These are phyloP conservation scores for Tinamus major DNA, from an alignment of 2,797 vertebrate genomes.

Conservation along the genomic window DNA sequence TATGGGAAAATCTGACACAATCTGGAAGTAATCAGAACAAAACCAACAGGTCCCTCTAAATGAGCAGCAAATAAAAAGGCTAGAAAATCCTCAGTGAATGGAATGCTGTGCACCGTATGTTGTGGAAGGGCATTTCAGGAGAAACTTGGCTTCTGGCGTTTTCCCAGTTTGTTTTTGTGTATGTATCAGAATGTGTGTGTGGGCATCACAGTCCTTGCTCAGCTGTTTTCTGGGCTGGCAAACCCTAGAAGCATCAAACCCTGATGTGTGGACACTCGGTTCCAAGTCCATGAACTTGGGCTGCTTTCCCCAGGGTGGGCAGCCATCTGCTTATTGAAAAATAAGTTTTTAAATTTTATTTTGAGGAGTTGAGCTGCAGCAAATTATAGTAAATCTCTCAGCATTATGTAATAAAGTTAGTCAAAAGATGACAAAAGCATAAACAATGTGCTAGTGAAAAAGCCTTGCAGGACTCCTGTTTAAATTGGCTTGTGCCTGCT, in stretches of 20 bases:
- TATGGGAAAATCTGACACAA: not conserved
- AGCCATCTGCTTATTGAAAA: too few species aligned
- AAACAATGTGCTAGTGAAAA: slow-evolving; percentile 59
- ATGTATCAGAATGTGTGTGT: not conserved
- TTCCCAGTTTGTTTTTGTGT: not conserved
- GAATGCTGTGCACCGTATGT: rapidly evolving
- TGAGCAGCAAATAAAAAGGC: not conserved
- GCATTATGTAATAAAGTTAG: slow-evolving; percentile 62
- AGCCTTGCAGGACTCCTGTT: slow-evolving; percentile 37
- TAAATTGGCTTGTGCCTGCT: slow-evolving; percentile 58
- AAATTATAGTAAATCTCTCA: slow-evolving; percentile 39
- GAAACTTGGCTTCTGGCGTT: not conserved
- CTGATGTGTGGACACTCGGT: too few species aligned
- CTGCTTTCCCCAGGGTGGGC: too few species aligned
- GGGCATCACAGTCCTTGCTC: not conserved
- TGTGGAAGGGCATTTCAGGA: not conserved
- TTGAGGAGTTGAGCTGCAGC: slow-evolving; percentile 36
- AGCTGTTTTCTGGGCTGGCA: not conserved
- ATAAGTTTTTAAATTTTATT: slow-evolving; percentile 38
- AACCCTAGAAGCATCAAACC: not conserved
- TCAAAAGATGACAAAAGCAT: slow-evolving; percentile 65
- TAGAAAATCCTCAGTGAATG: not conserved
- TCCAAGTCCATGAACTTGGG: not conserved
- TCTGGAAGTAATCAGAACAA: slow-evolving; percentile 54
- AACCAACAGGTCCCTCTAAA: slow-evolving; percentile 11